Evolutionary conservation across 2,113 vertebrate species (phyloP).

Genomic region (Carassius gibelio): DNA sequence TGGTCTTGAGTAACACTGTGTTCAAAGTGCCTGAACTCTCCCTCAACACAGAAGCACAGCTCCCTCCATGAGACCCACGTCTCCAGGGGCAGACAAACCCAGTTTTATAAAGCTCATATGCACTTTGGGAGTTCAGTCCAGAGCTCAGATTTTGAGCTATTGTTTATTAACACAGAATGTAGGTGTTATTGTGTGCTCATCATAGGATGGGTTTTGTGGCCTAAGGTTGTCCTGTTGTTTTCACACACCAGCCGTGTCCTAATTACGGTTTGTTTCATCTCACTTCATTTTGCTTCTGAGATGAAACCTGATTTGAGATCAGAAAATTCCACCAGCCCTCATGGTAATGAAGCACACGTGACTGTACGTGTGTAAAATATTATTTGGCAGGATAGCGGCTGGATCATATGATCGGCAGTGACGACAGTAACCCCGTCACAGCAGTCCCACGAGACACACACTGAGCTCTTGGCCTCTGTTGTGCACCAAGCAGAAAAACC

Average conservation of each 20-base stretch:
- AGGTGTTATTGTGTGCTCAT: background rate
- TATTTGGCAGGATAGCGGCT: background rate
- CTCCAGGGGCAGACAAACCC: background rate
- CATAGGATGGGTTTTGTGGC: background rate
- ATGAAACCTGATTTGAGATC: background rate
- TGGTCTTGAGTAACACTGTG: background rate
- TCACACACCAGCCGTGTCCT: background rate
- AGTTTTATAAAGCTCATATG: background rate
- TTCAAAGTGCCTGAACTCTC: background rate
- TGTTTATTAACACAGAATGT: slow-evolving; percentile 23
- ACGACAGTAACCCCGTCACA: slow-evolving; percentile 1
- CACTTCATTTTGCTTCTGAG: background rate
- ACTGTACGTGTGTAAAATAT: background rate
- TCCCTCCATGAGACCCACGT: slow-evolving; percentile 4
- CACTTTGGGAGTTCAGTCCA: background rate
- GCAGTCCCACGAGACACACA: background rate
- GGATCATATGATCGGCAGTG: slow-evolving; percentile 6
- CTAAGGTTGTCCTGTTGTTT: background rate
- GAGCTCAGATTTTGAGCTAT: slow-evolving; percentile 19
- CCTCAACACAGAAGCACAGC: background rate
- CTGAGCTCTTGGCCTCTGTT: background rate
- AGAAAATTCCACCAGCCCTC: background rate
- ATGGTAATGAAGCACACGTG: background rate
- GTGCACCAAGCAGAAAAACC: slow-evolving; percentile 1
- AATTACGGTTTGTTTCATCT: background rate